Evolutionary conservation across 2,888 invertebrate genomes (phyloP).

Genomic region (Euclidia mi): DNA sequence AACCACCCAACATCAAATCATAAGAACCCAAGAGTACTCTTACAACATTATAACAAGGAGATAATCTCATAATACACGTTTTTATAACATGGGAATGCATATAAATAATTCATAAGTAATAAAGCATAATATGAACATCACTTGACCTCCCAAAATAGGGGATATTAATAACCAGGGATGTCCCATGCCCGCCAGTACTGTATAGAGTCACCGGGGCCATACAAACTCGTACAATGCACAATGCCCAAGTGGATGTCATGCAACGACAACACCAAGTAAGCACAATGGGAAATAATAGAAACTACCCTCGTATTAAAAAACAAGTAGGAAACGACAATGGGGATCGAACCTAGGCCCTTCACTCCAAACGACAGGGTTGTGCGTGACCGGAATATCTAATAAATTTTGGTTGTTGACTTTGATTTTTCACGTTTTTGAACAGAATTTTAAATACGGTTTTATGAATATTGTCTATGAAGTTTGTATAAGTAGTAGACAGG

Average conservation of each 20-base stretch:
- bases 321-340: slow-evolving; percentile 85
- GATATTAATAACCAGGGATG: slow-evolving; percentile 73
- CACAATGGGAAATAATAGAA: slow-evolving; percentile 85
- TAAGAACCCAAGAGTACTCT: too few relatives aligned
- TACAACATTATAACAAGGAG: too few relatives aligned
- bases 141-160: slow-evolving; percentile 75
- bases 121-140: slow-evolving; percentile 58
- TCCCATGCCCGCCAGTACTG: slow-evolving; percentile 42
- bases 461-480: slow-evolving; percentile 19
- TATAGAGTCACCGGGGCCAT: slow-evolving; percentile 39
- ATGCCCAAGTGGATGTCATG: slow-evolving; percentile 80
- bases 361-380: slow-evolving; percentile 78
- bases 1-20: too few relatives aligned
- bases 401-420: slow-evolving; percentile 62
- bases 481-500: slow-evolving; percentile 8
- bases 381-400: slow-evolving; percentile 80
- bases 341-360: slow-evolving; percentile 81
- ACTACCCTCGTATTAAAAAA: slow-evolving; percentile 87
- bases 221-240: slow-evolving; percentile 48
- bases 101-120: slow-evolving; percentile 23
- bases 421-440: slow-evolving; percentile 20
- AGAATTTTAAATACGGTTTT: slow-evolving; percentile 42
- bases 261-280: slow-evolving; percentile 81
- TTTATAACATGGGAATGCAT: background rate
- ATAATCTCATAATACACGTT: background rate